Evolutionary conservation across 2,113 vertebrate genomes (phyloP), one percentile per base, ranked within the genome.

Genomic region (Thomomys bottae): DNA sequence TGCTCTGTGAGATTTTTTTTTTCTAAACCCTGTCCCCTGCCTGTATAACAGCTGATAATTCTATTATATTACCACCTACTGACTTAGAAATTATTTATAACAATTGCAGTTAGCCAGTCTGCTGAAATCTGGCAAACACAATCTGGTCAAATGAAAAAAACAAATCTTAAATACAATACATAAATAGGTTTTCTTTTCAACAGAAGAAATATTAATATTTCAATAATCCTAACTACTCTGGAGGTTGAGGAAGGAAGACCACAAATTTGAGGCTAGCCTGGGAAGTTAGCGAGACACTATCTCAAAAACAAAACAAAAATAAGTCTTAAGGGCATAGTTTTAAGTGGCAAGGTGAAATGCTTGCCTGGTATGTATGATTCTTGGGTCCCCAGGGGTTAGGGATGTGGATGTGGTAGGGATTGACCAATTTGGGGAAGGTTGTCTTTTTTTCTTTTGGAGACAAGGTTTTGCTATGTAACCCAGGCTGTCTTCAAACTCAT

Each of bases 71-170:
- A 72, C 0, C 90, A 24, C 11, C 73, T 21, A 77, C 54, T 10
- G 26, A 88, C 14, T 85, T 75, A 63, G n/a, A 70, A 78, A 82
- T 85, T 79, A 87, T 70, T 81, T 63, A 92, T 87, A 66, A 89
- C 8, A 89, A 84, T 18, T 63, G 36, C 61, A 79, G n/a, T n/a
- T 82, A 34, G 84, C 63, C 63, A 75, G 23, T 80, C n/a, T 87
- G 26, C 59, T n/a, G n/a, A 59, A 34, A 75, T 82, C 32, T 85
- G 38, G 21, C 71, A 85, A 93, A 87, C 6, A 89, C 71, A 92
- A 89, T 79, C 57, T 89, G 64, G 63, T 77, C 28, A 80, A 59
- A 83, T 14, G 67, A 61, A 34, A 67, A 34, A 79, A 63, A 42
- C 21, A 82, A 83, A 84, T 57, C 64, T 82, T 90, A 77, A 89